Evolutionary conservation across 2,797 vertebrate species (phyloP).

Genomic region (Kryptopterus vitreolus): DNA sequence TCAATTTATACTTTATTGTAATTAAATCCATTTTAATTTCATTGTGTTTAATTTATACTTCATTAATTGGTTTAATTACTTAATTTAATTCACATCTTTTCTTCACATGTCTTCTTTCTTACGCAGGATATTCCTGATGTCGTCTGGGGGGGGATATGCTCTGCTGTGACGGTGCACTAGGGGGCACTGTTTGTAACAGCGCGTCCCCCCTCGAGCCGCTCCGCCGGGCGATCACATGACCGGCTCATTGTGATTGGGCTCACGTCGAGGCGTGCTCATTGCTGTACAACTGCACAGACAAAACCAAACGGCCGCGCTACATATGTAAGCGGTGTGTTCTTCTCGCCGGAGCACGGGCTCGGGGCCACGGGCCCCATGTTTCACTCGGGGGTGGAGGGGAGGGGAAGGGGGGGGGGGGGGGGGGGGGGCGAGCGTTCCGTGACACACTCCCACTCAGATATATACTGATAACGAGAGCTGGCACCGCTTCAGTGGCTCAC

Average conservation of each 20-base stretch:
- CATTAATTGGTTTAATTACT: too few relatives aligned
- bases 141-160: too few relatives aligned
- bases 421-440: constrained; percentile 3
- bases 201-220: neutral
- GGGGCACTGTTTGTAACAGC: constrained; percentile 73
- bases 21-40: too few relatives aligned
- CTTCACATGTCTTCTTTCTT: too few relatives aligned
- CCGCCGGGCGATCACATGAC: constrained; percentile 50
- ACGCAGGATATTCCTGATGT: too few relatives aligned
- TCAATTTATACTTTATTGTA: too few relatives aligned
- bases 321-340: constrained; percentile 77
- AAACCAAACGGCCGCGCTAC: constrained; percentile 74
- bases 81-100: too few relatives aligned
- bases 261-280: constrained; percentile 76
- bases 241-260: constrained; percentile 77
- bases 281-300: constrained; percentile 80
- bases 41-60: too few relatives aligned
- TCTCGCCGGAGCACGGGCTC: constrained; percentile 65
- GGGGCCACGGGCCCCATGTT: constrained; percentile 40
- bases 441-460: constrained; percentile 58
- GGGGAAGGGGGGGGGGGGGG: too few relatives aligned
- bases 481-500: constrained; percentile 69
- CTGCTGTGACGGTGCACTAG: constrained; percentile 59
- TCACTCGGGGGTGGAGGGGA: constrained; percentile 15
- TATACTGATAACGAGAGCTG: constrained; percentile 74